These are phyloP conservation scores for Drosophila pallidifrons DNA, from an alignment of 1,140 invertebrate genomes.

Conservation along the genomic window DNA sequence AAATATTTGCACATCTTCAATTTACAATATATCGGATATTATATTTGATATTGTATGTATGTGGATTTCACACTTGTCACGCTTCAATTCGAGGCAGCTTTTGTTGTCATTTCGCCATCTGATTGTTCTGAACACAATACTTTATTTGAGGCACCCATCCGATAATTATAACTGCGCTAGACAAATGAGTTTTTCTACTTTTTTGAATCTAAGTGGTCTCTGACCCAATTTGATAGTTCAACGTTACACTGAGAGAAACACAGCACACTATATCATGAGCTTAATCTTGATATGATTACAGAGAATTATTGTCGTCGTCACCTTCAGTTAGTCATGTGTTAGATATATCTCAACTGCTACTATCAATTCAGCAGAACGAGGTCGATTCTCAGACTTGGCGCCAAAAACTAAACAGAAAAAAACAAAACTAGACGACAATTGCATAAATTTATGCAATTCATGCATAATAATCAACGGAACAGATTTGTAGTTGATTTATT, in stretches of 20 bases:
- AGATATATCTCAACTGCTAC: neutral
- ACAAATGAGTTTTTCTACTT: conserved; percentile 32
- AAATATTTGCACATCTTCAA: conserved; percentile 13
- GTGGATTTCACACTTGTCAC: conserved; percentile 33
- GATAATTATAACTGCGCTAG: conserved; percentile 27
- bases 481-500: conserved; percentile 31
- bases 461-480: conserved; percentile 28
- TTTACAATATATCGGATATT: conserved; percentile 3
- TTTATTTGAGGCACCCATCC: neutral
- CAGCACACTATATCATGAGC: neutral
- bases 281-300: conserved; percentile 1
- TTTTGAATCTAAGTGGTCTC: conserved; percentile 20
- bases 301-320: no score
- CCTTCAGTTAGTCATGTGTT: conserved; percentile 9
- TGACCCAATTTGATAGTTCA: conserved; percentile 20
- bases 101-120: conserved; percentile 29
- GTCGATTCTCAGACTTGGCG: conserved; percentile 11
- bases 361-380: conserved; percentile 13
- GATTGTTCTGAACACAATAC: conserved; percentile 8
- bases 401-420: conserved; percentile 1
- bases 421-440: conserved; percentile 2
- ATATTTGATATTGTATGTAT: neutral
- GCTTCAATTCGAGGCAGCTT: conserved; percentile 43
- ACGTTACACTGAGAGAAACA: conserved; percentile 12
- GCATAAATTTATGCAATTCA: conserved; percentile 49